Percentiles rank a stretch among this genome's conserved stretches.
phyloP scores from a whole-genome alignment of 2,888 invertebrate species.

The Isoperla grammatica region DNA sequence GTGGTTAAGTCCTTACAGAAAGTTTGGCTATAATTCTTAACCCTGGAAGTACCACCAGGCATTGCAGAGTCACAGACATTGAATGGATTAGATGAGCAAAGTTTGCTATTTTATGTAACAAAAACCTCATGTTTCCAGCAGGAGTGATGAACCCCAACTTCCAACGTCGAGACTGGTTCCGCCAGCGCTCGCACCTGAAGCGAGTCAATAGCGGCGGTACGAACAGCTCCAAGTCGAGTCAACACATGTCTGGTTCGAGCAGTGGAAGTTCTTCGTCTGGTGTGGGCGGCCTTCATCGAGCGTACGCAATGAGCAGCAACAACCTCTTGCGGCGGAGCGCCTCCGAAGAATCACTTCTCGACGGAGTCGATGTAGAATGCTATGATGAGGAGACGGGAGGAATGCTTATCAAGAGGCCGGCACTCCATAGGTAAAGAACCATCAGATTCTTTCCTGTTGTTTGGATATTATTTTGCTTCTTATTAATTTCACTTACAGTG shows the following conservation, averaged over 20 bases:
- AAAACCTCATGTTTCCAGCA: constrained; percentile 29
- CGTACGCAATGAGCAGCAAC: constrained; percentile 2
- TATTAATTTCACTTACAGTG: too few species aligned
- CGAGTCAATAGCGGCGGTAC: constrained; percentile 30
- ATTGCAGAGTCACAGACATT: too few species aligned
- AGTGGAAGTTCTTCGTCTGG: constrained; percentile 25
- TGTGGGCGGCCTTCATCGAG: constrained; percentile 27
- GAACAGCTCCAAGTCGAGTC: constrained; percentile 23
- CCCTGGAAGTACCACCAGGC: too few species aligned
- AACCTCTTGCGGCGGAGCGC: constrained; percentile 40
- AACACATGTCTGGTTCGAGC: constrained; percentile 26
- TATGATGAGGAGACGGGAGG: constrained; percentile 25
- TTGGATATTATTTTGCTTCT: too few species aligned
- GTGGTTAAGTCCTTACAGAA: too few species aligned
- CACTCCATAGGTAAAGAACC: constrained; percentile 33
- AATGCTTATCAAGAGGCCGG: constrained; percentile 33
- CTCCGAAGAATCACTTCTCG: constrained; percentile 43
- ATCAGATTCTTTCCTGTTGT: too few species aligned
- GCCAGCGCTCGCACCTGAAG: constrained; percentile 41
- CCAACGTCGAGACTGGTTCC: constrained; percentile 49
- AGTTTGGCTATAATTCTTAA: too few species aligned
- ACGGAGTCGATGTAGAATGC: constrained; percentile 14
- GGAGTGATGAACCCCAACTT: constrained; percentile 41
- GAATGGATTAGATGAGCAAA: too few species aligned
- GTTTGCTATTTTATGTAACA: too few species aligned